Evolutionary conservation across 1,140 invertebrate species (phyloP).

Genomic region (Himalopsyche phryganea): DNA sequence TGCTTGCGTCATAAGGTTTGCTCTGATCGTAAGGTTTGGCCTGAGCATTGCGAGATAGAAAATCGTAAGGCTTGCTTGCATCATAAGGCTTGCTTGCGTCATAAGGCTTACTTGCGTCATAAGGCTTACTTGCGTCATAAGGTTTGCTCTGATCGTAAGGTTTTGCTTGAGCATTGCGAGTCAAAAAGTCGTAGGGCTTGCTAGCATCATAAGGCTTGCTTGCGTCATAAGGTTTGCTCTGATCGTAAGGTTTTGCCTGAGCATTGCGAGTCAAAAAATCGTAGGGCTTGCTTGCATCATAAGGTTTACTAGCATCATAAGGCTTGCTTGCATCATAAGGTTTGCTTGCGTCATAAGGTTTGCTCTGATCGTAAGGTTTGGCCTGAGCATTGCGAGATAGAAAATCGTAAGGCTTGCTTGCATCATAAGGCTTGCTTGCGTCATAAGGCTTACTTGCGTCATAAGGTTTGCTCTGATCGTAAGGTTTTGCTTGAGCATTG

Average conservation of each 20-base stretch:
- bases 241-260: conserved; percentile 1
- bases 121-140: conserved; percentile 5
- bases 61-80: conserved; percentile 1
- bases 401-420: too few relatives aligned
- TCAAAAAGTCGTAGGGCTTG: conserved; percentile 12
- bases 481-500: background rate
- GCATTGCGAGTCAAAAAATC: conserved; percentile 7
- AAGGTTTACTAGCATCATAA: conserved; percentile 3
- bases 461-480: conserved; percentile 6
- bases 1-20: conserved; percentile 6
- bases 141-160: conserved; percentile 6
- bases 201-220: background rate
- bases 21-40: conserved; percentile 1
- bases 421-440: conserved; percentile 1
- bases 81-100: conserved; percentile 6
- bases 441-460: conserved; percentile 5
- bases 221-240: conserved; percentile 3
- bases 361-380: conserved; percentile 4
- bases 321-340: conserved; percentile 5
- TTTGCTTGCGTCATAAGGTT: conserved; percentile 6
- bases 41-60: background rate
- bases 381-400: background rate
- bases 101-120: conserved; percentile 4
- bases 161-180: background rate
- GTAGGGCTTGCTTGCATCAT: conserved; percentile 1